These are phyloP conservation scores for Proteles cristata DNA, from an alignment of 2,113 vertebrate species.

Conservation along the genomic window DNA sequence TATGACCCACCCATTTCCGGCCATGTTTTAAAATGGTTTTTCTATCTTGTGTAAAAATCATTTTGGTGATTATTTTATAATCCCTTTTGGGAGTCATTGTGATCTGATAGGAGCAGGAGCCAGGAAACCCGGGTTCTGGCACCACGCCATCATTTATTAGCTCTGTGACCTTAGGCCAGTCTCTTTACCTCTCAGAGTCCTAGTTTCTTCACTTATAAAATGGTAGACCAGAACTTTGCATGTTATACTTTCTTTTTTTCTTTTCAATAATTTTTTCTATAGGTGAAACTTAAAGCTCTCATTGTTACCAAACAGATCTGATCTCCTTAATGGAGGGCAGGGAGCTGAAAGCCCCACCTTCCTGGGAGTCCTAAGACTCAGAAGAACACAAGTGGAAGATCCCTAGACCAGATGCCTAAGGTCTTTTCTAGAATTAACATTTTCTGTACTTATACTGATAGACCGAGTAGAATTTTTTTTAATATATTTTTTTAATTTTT, in stretches of 20 bases:
- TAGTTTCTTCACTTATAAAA: not conserved
- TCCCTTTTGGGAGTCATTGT: not conserved
- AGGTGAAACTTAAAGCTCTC: not conserved
- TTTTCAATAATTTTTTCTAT: not conserved
- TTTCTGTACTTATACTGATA: not conserved
- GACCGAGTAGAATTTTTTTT: not conserved
- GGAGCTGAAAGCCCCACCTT: not conserved
- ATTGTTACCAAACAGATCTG: not conserved
- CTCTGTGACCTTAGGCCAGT: not conserved
- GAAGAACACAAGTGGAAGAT: not conserved
- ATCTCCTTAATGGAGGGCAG: not conserved
- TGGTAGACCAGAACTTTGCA: not conserved
- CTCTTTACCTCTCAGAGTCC: not conserved
- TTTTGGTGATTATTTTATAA: not conserved
- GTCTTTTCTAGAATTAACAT: not conserved
- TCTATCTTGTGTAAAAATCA: not conserved
- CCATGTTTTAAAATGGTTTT: constrained; percentile 3
- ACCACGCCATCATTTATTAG: not conserved
- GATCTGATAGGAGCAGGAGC: not conserved
- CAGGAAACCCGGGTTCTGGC: not conserved
- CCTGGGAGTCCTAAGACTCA: not conserved
- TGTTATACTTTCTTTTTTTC: not conserved
- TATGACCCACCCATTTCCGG: not conserved
- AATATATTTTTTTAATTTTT: no score
- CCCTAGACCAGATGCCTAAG: not conserved